These are phyloP conservation scores for Sporophila hypoxantha DNA, from an alignment of 2,113 vertebrate species.

Conservation along the genomic window DNA sequence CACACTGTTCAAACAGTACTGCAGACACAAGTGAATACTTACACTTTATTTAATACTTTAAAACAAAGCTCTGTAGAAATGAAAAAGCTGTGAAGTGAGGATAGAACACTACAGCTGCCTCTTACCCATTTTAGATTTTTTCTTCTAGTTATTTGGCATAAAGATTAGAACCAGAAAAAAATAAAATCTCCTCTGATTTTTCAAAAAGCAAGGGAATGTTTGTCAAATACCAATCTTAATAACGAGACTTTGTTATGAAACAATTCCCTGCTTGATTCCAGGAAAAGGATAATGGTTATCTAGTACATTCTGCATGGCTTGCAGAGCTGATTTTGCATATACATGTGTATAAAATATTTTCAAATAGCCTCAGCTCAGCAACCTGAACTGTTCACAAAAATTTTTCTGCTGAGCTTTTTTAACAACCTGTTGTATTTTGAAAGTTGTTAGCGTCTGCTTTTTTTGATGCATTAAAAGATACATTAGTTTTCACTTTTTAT, in stretches of 20 bases:
- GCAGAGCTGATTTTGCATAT: neutral
- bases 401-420: neutral
- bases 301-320: neutral
- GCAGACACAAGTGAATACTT: neutral
- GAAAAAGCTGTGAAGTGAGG: neutral
- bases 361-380: neutral
- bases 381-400: neutral
- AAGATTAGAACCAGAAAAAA: conserved; percentile 1
- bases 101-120: neutral
- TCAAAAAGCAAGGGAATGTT: conserved; percentile 9
- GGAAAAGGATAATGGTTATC: conserved; percentile 34
- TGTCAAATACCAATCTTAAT: conserved; percentile 36
- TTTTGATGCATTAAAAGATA: neutral
- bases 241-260: conserved; percentile 29
- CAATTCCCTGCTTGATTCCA: conserved; percentile 19
- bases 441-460: neutral
- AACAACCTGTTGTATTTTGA: neutral
- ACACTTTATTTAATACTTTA: neutral
- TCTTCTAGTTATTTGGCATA: conserved; percentile 1
- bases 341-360: neutral
- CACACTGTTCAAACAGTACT: neutral
- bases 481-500: neutral
- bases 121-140: conserved; percentile 16
- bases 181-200: conserved; percentile 12
- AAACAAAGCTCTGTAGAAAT: neutral